Percentiles rank a stretch among this genome's conserved stretches.
Evolutionary conservation across 2,113 vertebrate species (phyloP).

Genomic region (Bolborhynchus lineola): DNA sequence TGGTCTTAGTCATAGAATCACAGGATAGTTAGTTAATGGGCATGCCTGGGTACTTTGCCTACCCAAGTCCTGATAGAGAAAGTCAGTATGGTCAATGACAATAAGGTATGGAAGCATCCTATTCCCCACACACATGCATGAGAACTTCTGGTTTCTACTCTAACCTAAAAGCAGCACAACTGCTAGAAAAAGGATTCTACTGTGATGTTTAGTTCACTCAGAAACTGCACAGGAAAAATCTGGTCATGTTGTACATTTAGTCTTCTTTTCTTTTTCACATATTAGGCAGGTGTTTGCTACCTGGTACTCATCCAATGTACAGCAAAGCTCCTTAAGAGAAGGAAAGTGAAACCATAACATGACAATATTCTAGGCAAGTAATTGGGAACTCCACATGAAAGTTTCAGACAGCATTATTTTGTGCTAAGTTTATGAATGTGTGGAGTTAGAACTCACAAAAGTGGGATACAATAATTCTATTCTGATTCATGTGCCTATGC

Average conservation of each 20-base stretch:
- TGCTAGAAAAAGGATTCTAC: neutral
- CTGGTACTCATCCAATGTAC: neutral
- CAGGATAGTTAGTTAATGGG: neutral
- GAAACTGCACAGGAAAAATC: neutral
- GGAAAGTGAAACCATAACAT: neutral
- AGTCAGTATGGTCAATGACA: neutral
- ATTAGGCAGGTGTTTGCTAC: neutral
- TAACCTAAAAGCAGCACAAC: neutral
- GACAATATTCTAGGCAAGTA: neutral
- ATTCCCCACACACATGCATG: fast-evolving
- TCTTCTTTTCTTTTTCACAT: neutral
- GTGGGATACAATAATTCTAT: conserved; percentile 13
- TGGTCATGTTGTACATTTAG: neutral
- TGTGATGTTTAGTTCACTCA: neutral
- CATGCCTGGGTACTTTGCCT: neutral
- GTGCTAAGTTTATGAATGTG: neutral
- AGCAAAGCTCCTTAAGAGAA: neutral
- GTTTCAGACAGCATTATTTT: neutral
- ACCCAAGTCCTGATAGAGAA: neutral
- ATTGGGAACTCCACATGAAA: neutral
- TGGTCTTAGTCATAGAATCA: neutral
- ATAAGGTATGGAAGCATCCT: neutral
- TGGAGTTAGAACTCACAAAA: conserved; percentile 10
- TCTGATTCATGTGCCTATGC: neutral
- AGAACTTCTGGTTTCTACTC: neutral